Conservation (phyloP, 2,888 invertebrate species). For the Cheiracanthium punctorium region DNA sequence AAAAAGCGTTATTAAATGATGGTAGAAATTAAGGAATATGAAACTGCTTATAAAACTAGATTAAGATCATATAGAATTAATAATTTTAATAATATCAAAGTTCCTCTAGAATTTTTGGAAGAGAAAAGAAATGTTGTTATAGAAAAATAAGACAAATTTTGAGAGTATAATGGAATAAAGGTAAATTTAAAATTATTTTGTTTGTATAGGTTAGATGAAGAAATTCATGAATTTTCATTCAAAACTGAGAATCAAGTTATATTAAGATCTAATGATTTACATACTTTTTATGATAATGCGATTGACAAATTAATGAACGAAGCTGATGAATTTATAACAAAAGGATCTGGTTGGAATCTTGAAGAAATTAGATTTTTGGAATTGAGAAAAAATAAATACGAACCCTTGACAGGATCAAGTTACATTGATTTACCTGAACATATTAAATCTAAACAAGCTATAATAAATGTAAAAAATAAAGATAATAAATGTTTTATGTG, state of each 20-base stretch:
- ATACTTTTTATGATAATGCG: not conserved
- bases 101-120: too few species aligned
- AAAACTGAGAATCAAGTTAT: not conserved
- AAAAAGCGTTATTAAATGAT: too few species aligned
- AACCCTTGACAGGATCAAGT: conserved; percentile 66
- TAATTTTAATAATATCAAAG: too few species aligned
- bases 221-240: not conserved
- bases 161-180: too few species aligned
- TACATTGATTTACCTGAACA: conserved; percentile 62
- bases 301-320: conserved; percentile 17
- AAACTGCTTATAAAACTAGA: too few species aligned
- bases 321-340: not conserved
- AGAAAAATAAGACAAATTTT: too few species aligned
- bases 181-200: too few species aligned
- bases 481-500: conserved; percentile 71
- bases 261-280: not conserved
- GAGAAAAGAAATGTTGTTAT: too few species aligned
- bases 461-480: conserved; percentile 71
- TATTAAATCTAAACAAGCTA: conserved; percentile 62
- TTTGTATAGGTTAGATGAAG: not conserved
- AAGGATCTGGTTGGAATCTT: conserved; percentile 5
- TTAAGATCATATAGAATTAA: too few species aligned
- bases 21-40: too few species aligned
- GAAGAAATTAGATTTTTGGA: not conserved
- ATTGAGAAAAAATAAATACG: conserved; percentile 49